Base-by-base conservation (phyloP, 2,797 vertebrate species). In the Florisuga fusca region DNA sequence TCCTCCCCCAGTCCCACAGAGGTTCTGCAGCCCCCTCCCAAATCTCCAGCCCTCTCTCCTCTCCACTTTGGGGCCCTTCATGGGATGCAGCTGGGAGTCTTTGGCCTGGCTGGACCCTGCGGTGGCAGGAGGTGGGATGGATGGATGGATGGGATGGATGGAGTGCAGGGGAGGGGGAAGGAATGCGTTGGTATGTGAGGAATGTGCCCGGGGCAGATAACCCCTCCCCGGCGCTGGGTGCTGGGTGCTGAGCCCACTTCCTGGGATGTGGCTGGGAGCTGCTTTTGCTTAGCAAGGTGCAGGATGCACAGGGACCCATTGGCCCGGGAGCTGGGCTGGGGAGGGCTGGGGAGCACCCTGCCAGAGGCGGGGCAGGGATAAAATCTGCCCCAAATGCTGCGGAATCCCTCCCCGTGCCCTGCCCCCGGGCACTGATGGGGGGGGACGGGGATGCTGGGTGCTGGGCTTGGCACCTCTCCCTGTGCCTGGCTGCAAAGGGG, bases 191-290 rank as follows among this genome's bases (percentile, higher is more conserved):
- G 83, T 74, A 90, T 93, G 89, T 62, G 41, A 95, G 85, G 96
- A 97, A 96, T 95, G 78, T 84, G 78, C 81, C 75, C 2, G 0
- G 48, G 90, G 89, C 84, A 91, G 93, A 94, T 94, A 95, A 95
- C 87, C 66, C 71, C 68, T 79, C 81, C 66, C 15, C 1, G n/a
- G n/a, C n/a, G 15, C 93, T 84, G 71, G 66, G 38, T 58, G 82
- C 82, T 93, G 91, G 76, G 82, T 84, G 75, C 71, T 38, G 55
- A 0, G 46, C 78, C 53, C 89, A 34, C 34, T 34, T 29, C 76
- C 25, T 1, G 1, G 21, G 45, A 45, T 1, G 2, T 2, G 15
- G 43, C 69, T 9, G 51, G 25, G 80, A 23, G 55, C 48, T 55
- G 53, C 79, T 62, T 29, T 17, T 45, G 34, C 0, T 0, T 14